A percentile compares a stretch with the other conserved stretches of the same genome.
These are phyloP conservation scores for Enteromius argenteus DNA, from an alignment of 2,797 vertebrate genomes.

Conservation along the genomic window DNA sequence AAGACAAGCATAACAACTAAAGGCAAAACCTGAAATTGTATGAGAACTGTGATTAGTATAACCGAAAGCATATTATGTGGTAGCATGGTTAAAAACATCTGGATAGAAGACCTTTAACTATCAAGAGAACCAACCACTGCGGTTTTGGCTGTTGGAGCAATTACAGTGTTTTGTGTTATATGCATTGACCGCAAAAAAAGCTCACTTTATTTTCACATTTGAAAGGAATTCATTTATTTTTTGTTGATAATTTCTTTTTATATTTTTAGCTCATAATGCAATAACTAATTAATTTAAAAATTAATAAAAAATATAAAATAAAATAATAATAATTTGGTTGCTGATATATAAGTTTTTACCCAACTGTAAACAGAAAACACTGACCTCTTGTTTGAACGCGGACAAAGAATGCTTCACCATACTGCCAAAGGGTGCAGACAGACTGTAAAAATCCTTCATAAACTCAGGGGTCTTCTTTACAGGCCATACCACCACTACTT, in stretches of 20 bases:
- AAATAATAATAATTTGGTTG: no score
- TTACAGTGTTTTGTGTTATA: background rate
- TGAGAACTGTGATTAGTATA: constrained; percentile 1
- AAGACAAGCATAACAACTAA: background rate
- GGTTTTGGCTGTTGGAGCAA: background rate
- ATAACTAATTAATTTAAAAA: background rate
- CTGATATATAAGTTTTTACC: background rate
- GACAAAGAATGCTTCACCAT: constrained; percentile 63
- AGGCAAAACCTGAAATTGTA: background rate
- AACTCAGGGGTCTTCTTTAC: constrained; percentile 52
- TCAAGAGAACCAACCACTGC: background rate
- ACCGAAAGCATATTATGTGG: background rate
- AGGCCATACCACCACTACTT: constrained; percentile 62
- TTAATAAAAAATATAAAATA: no score
- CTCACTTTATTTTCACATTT: background rate
- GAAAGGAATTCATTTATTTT: no score
- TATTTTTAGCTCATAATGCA: background rate
- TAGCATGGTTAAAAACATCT: background rate
- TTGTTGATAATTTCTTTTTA: background rate
- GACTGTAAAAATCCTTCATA: constrained; percentile 49
- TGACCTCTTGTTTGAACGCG: constrained; percentile 63
- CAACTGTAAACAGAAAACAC: background rate
- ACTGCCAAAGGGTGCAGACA: constrained; percentile 58
- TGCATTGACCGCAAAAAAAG: background rate
- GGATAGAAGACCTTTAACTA: background rate